These are phyloP conservation scores for Theretra japonica DNA, from an alignment of 2,888 invertebrate genomes.

Conservation along the genomic window DNA sequence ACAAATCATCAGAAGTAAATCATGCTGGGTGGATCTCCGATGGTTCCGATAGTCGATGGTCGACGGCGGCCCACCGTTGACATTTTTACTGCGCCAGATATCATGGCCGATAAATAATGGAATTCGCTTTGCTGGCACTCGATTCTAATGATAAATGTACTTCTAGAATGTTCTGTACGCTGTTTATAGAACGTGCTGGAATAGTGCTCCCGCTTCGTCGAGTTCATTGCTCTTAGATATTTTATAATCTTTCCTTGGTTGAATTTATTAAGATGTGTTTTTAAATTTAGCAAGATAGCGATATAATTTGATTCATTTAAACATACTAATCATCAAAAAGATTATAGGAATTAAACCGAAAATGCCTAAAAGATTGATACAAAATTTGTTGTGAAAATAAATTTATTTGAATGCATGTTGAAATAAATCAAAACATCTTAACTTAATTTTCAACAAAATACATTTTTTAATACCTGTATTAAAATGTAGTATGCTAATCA, in stretches of 20 bases:
- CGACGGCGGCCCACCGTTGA: constrained; percentile 65
- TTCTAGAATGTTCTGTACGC: constrained; percentile 18
- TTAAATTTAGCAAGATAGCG: too few species aligned
- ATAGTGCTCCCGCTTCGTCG: too few species aligned
- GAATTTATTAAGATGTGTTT: too few species aligned
- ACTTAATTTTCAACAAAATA: too few species aligned
- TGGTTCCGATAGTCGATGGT: constrained; percentile 46
- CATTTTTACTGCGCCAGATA: constrained; percentile 76
- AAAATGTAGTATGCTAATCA: not conserved
- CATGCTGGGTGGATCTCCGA: constrained; percentile 50
- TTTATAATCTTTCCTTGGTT: not conserved
- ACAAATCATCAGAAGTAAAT: constrained; percentile 47
- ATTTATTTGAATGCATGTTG: not conserved
- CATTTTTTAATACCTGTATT: not conserved
- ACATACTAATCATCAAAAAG: too few species aligned
- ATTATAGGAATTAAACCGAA: too few species aligned
- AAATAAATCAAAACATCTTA: not conserved
- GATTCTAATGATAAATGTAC: constrained; percentile 5
- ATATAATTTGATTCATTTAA: too few species aligned
- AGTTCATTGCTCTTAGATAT: not conserved
- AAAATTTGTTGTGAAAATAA: not conserved
- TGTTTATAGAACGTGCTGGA: not conserved
- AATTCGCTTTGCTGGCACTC: constrained; percentile 47
- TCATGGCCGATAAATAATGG: constrained; percentile 67
- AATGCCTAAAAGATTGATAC: too few species aligned